Conservation (phyloP, 2,888 invertebrate genomes). For the Byasa hedistus region DNA sequence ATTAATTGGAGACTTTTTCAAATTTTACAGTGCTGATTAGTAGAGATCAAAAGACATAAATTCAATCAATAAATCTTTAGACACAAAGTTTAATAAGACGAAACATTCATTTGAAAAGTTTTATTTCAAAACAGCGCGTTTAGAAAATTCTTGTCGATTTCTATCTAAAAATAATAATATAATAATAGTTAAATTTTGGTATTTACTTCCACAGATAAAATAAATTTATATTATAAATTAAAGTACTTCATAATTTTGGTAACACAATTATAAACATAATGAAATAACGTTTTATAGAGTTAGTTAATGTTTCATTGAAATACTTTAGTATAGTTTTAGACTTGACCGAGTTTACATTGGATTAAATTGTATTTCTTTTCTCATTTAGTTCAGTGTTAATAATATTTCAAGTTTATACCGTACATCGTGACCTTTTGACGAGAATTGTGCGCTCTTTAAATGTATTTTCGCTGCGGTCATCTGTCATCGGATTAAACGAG, state of each 20-base stretch:
- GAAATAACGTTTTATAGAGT: no score
- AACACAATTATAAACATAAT: no score
- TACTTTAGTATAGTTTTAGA: no score
- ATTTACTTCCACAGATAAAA: no score
- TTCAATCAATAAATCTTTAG: not conserved
- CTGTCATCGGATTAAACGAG: slow-evolving; percentile 50
- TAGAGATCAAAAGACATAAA: slow-evolving; percentile 19
- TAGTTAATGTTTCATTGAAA: no score
- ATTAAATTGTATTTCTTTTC: not conserved
- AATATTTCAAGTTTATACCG: slow-evolving; percentile 46
- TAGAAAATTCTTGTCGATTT: not conserved
- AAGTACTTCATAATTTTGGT: no score
- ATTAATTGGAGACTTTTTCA: slow-evolving; percentile 12
- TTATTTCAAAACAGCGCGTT: not conserved
- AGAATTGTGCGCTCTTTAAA: slow-evolving; percentile 45
- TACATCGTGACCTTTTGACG: slow-evolving; percentile 47
- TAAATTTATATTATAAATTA: no score
- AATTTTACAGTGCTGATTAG: slow-evolving; percentile 1
- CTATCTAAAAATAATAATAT: not conserved
- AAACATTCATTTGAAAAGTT: no score
- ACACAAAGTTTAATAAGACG: not conserved
- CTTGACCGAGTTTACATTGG: no score
- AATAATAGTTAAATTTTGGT: no score
- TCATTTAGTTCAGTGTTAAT: slow-evolving; percentile 28
- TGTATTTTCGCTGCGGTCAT: slow-evolving; percentile 55